Evolutionary conservation across 1,140 invertebrate species (phyloP).

Genomic region (Diachasma alloeum): DNA sequence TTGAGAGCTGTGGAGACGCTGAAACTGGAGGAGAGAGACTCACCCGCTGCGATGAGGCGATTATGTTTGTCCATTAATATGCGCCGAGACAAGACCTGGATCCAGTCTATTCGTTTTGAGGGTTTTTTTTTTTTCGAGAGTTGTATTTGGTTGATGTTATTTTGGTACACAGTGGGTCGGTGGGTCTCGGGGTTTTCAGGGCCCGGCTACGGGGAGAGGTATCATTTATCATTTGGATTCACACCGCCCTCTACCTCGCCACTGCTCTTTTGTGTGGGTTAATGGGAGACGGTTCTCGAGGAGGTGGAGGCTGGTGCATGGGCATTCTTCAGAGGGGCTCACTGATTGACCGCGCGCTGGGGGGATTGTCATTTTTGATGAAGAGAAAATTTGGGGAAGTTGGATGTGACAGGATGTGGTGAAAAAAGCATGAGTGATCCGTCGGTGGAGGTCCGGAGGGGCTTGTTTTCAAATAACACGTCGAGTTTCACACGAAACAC

Average conservation of each 20-base stretch:
- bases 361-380: no score
- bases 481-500: no score
- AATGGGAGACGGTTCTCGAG: not conserved
- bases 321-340: no score
- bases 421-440: no score
- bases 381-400: no score
- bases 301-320: not conserved
- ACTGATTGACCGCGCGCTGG: no score
- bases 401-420: no score
- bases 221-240: conserved; percentile 61
- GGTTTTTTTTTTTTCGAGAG: not conserved
- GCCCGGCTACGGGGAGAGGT: conserved; percentile 17
- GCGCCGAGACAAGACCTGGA: conserved; percentile 57
- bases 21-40: conserved; percentile 37
- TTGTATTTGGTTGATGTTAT: not conserved
- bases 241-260: conserved; percentile 38
- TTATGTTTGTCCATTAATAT: conserved; percentile 65
- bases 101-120: conserved; percentile 28
- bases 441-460: no score
- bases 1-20: conserved; percentile 25
- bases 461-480: no score
- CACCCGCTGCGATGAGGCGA: conserved; percentile 60
- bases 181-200: conserved; percentile 59
- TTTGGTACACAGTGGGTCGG: conserved; percentile 49
- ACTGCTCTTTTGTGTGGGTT: not conserved